A percentile compares a stretch with the other conserved stretches of the same genome.
phyloP scores from a whole-genome alignment of 2,888 invertebrate species.

The Endomychus coccineus region DNA sequence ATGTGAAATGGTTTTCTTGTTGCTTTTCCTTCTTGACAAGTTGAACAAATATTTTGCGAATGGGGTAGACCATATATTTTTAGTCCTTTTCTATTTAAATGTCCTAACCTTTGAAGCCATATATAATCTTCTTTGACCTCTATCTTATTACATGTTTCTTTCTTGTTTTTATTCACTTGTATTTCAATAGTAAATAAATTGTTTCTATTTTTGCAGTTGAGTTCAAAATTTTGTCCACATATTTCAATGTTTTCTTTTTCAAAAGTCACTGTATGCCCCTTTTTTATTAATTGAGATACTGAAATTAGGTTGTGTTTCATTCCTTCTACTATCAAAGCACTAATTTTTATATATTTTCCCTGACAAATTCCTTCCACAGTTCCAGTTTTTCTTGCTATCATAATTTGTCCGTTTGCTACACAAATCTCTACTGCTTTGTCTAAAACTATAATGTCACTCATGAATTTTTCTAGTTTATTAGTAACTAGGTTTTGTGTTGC shows the following conservation, averaged over 20 bases:
- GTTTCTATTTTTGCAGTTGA: too few relatives aligned
- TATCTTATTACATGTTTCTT: too few relatives aligned
- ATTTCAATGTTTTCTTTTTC: too few relatives aligned
- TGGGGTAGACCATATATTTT: constrained; percentile 6
- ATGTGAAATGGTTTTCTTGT: constrained; percentile 20
- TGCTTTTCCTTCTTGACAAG: constrained; percentile 15
- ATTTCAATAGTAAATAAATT: too few relatives aligned
- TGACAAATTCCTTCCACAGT: constrained; percentile 5
- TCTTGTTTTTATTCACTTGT: too few relatives aligned
- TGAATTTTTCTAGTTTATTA: constrained; percentile 8
- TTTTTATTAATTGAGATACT: too few relatives aligned
- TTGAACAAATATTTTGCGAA: constrained; percentile 2
- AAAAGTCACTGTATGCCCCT: too few relatives aligned
- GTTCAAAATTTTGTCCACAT: too few relatives aligned
- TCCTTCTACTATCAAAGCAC: constrained; percentile 7
- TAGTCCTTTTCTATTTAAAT: constrained; percentile 5
- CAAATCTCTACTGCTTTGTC: not conserved
- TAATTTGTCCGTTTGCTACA: constrained; percentile 5
- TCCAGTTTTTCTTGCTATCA: constrained; percentile 6
- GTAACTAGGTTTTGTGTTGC: constrained; percentile 13
- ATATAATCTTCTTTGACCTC: too few relatives aligned
- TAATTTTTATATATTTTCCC: constrained; percentile 7
- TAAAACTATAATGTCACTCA: constrained; percentile 4
- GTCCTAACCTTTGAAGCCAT: constrained; percentile 8
- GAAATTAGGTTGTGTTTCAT: constrained; percentile 10